Conservation (phyloP, 1,140 invertebrate genomes). For the Proctacanthus coquilletti region DNA sequence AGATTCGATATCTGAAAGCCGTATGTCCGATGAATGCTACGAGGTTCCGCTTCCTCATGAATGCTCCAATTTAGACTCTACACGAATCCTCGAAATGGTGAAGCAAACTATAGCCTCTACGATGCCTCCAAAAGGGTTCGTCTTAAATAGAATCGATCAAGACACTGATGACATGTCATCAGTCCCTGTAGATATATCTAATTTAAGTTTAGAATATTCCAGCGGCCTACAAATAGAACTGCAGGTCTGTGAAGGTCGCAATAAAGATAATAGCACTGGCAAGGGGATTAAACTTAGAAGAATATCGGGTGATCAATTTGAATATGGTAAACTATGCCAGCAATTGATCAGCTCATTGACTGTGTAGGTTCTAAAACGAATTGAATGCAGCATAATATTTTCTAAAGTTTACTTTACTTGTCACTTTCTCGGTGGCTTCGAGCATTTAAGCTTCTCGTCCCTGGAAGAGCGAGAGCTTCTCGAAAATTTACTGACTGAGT, state of each 20-base stretch:
- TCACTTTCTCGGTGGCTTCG: too few species aligned
- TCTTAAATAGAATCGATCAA: slow-evolving; percentile 29
- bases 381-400: too few species aligned
- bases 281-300: slow-evolving; percentile 79
- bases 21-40: slow-evolving; percentile 34
- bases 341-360: slow-evolving; percentile 79
- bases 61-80: slow-evolving; percentile 59
- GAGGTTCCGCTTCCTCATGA: slow-evolving; percentile 63
- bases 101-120: slow-evolving; percentile 66
- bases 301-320: slow-evolving; percentile 79
- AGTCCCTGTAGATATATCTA: slow-evolving; percentile 28
- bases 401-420: too few species aligned
- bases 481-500: too few species aligned
- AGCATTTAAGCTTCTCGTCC: not conserved
- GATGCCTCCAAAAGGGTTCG: slow-evolving; percentile 58
- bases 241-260: slow-evolving; percentile 60
- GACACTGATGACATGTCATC: slow-evolving; percentile 9
- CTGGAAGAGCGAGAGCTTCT: too few species aligned
- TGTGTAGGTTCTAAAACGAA: slow-evolving; percentile 42
- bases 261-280: slow-evolving; percentile 37
- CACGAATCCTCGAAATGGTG: slow-evolving; percentile 64
- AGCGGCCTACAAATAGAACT: slow-evolving; percentile 78
- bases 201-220: slow-evolving; percentile 59
- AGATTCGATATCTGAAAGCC: slow-evolving; percentile 27
- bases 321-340: slow-evolving; percentile 80